Evolutionary conservation across 2,797 vertebrate genomes (phyloP).

Genomic region (Tauraco hartlaubi): DNA sequence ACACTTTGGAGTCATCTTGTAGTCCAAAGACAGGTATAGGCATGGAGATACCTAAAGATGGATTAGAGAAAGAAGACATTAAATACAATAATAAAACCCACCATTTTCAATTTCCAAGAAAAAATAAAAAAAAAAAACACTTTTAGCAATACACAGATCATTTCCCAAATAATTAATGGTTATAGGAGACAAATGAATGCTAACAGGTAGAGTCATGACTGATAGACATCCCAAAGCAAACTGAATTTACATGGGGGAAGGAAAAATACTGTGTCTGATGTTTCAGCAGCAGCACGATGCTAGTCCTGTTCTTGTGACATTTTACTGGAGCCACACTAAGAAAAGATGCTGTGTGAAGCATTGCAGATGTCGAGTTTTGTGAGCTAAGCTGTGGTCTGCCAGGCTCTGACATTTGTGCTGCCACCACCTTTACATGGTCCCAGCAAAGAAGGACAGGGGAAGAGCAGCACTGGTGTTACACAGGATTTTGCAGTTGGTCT

Average conservation of each 20-base stretch:
- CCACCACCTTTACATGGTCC: not conserved
- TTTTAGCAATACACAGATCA: not conserved
- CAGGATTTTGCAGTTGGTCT: not conserved
- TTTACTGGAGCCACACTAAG: not conserved
- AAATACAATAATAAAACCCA: not conserved
- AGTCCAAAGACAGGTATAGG: slow-evolving; percentile 94
- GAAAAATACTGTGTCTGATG: not conserved
- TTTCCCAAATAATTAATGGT: not conserved
- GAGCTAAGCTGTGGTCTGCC: not conserved
- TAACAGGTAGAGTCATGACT: not conserved
- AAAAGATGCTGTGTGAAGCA: not conserved
- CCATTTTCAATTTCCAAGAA: not conserved
- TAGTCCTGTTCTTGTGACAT: not conserved
- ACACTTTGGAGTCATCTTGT: slow-evolving; percentile 92
- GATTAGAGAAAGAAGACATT: slow-evolving; percentile 28
- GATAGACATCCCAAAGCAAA: not conserved
- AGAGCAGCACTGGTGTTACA: not conserved
- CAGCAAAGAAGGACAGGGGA: not conserved
- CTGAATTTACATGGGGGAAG: not conserved
- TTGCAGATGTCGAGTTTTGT: not conserved
- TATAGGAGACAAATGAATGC: not conserved
- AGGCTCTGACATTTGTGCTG: not conserved
- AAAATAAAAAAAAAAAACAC: not conserved
- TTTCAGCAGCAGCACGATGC: not conserved
- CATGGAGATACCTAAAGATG: slow-evolving; percentile 92